Evolutionary conservation across 2,888 invertebrate genomes (phyloP), one percentile per base, ranked within the genome.

Genomic region (Teleiodes luculella): DNA sequence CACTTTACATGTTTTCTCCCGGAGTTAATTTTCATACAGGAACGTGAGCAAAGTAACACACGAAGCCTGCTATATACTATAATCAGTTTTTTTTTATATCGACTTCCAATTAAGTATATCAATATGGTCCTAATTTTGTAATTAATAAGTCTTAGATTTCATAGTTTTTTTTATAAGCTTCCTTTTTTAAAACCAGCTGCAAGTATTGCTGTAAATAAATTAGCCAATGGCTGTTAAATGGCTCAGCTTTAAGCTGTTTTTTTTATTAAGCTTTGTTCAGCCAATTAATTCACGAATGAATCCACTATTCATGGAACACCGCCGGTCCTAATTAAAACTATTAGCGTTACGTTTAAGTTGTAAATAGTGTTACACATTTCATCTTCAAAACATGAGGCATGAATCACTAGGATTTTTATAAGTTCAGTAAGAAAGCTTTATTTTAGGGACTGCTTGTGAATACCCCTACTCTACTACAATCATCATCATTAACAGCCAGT

Each of bases 1-100:
- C 48, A 37, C 55, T 51, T 39, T 7, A 5, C n/a, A 36, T 35
- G 28, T 51, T 51, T 51, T 51, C 51, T 41, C 14, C 51, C 14
- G 50, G 55, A 59, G 64, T 62, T 62, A 68, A 72, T 74, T 72
- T 68, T 63, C 61, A 39, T 64, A 60, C 68, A 67, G 58, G 52
- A 65, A 33, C 41, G 28, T 18, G 24, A 24, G 24, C 6, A 24
- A 24, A 24, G 50, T 50, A 45, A 50, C 43, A 16, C 6, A 24
- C 24, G 6, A 6, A 24, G 24, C 24, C 6, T 24, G 24, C 6
- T 37, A 16, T 36, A 30, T 28, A 13, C 24, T 55, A 53, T 60
- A 58, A 59, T 51, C 60, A 60, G 61, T 58, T 62, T 65, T 71
- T 70, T 64, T 55, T 54, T 63, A 24, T 24, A 24, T 24, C 6